phyloP scores from a whole-genome alignment of 2,113 vertebrate genomes.

The Pteruthius melanotis region DNA sequence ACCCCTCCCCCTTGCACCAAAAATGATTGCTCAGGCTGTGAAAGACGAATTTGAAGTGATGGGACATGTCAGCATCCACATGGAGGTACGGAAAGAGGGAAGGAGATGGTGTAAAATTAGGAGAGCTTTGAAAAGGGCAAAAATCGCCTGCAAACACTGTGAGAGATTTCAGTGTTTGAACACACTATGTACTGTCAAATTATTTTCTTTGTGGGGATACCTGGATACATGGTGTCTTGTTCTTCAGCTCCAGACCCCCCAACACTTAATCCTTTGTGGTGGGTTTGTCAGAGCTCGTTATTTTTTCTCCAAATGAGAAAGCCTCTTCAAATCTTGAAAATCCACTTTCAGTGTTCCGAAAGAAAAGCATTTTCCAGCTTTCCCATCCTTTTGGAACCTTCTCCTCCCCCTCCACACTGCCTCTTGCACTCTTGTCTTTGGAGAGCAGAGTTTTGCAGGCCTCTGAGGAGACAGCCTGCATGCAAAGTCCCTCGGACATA shows the following conservation, averaged over 20 bases:
- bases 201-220: not conserved
- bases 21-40: not conserved
- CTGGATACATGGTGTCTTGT: not conserved
- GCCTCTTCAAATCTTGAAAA: not conserved
- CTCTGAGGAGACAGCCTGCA: not conserved
- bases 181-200: not conserved
- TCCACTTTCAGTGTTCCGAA: not conserved
- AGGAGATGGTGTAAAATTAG: not conserved
- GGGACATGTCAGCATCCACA: not conserved
- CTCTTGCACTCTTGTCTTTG: not conserved
- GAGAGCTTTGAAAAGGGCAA: not conserved
- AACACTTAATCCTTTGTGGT: not conserved
- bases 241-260: not conserved
- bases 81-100: not conserved
- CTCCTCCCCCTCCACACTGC: not conserved
- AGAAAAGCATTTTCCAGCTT: not conserved
- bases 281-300: not conserved
- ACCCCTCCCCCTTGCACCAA: not conserved
- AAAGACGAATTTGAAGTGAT: not conserved
- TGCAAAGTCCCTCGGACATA: constrained; percentile 38
- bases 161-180: not conserved
- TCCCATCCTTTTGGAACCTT: not conserved
- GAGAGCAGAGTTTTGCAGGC: constrained; percentile 43
- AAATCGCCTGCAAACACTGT: not conserved
- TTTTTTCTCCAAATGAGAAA: not conserved